Conservation (phyloP, 2,797 vertebrate species). For the Emys orbicularis region DNA sequence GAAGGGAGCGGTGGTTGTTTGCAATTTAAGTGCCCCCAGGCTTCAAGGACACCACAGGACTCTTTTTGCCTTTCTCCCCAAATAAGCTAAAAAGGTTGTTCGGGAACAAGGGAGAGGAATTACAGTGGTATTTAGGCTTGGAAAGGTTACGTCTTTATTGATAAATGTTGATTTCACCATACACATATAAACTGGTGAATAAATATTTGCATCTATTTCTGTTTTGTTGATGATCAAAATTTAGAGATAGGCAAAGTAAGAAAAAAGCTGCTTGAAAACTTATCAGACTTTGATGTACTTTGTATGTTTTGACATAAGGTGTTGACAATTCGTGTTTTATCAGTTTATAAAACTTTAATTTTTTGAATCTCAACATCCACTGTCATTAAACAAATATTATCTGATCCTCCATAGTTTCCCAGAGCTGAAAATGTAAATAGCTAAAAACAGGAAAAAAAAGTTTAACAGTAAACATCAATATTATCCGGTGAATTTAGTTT, state of each 20-base stretch:
- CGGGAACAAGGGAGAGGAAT: neutral
- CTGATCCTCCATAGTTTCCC: neutral
- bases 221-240: neutral
- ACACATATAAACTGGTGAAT: neutral
- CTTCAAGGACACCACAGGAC: neutral
- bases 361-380: neutral
- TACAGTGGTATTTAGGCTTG: neutral
- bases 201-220: neutral
- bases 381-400: neutral
- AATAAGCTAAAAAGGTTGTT: neutral
- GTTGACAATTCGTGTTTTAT: neutral
- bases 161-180: neutral
- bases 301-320: neutral
- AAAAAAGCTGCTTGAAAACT: neutral
- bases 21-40: neutral
- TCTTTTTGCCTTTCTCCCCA: neutral
- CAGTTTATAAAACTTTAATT: neutral
- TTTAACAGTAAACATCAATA: neutral
- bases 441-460: neutral
- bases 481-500: neutral
- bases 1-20: neutral
- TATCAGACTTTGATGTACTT: neutral
- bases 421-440: neutral
- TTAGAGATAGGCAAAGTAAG: neutral
- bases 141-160: neutral